Evolutionary conservation across 2,888 invertebrate species (phyloP).

Genomic region (Mythimna pallens): DNA sequence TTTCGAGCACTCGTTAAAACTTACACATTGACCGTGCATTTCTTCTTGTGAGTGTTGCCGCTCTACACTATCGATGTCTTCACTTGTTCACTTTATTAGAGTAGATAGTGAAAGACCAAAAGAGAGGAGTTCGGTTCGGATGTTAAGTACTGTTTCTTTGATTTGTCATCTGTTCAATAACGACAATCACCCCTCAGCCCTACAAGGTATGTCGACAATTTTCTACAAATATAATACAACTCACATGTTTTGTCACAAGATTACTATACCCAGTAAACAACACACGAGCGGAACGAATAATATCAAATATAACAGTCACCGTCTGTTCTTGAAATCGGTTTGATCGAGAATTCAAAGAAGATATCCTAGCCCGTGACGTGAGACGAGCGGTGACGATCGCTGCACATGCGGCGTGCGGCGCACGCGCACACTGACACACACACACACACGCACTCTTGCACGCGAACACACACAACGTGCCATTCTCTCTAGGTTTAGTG

Average conservation of each 20-base stretch:
- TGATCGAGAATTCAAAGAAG: slow-evolving; percentile 79
- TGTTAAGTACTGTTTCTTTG: slow-evolving; percentile 73
- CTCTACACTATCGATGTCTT: slow-evolving; percentile 84
- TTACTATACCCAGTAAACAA: slow-evolving; percentile 11
- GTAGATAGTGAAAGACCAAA: slow-evolving; percentile 87
- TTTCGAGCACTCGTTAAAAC: slow-evolving; percentile 90
- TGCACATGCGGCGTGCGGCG: slow-evolving; percentile 73
- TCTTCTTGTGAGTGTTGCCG: slow-evolving; percentile 86
- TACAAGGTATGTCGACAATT: slow-evolving; percentile 49
- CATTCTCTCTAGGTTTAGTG: slow-evolving; percentile 78
- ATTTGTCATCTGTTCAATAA: slow-evolving; percentile 54
- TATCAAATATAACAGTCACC: slow-evolving; percentile 21
- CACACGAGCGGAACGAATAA: slow-evolving; percentile 29
- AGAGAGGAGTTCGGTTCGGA: slow-evolving; percentile 83
- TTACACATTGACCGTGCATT: slow-evolving; percentile 89
- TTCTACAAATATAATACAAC: slow-evolving; percentile 6
- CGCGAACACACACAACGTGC: slow-evolving; percentile 86
- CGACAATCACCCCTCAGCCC: slow-evolving; percentile 35
- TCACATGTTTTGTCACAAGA: slow-evolving; percentile 18
- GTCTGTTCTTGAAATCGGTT: slow-evolving; percentile 47
- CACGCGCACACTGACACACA: slow-evolving; percentile 29
- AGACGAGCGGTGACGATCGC: slow-evolving; percentile 61
- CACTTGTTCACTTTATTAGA: slow-evolving; percentile 85
- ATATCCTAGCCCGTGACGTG: slow-evolving; percentile 53
- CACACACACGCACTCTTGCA: slow-evolving; percentile 82